Conservation (phyloP, 2,797 vertebrate species). For the Buceros bicornis region DNA sequence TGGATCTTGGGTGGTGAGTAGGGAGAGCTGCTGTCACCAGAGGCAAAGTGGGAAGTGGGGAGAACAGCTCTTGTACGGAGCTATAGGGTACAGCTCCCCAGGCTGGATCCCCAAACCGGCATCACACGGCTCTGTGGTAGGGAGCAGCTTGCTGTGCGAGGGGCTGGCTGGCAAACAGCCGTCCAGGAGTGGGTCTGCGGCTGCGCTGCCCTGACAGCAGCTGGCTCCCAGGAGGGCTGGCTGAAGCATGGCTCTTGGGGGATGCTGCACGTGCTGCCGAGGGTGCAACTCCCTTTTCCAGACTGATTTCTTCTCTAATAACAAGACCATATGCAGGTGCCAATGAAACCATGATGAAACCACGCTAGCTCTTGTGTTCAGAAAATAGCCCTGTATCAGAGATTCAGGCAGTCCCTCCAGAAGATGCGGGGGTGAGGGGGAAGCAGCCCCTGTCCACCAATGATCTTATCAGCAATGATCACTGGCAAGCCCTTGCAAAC, state of each 20-base stretch:
- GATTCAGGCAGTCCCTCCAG: background rate
- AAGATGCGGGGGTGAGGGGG: background rate
- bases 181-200: fast-evolving
- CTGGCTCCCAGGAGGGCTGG: background rate
- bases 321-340: background rate
- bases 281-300: fast-evolving
- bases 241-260: background rate
- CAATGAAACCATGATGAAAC: background rate
- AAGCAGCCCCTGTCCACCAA: fast-evolving
- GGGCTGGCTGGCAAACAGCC: background rate
- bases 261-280: fast-evolving
- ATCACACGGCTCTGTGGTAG: fast-evolving
- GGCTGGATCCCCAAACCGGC: background rate
- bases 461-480: background rate
- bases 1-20: background rate
- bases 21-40: background rate
- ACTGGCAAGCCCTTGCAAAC: background rate
- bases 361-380: background rate
- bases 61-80: background rate
- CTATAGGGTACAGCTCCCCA: fast-evolving
- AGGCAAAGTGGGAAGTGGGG: background rate
- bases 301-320: background rate
- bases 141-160: fast-evolving
- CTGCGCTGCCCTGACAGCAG: fast-evolving
- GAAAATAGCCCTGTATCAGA: background rate